Evolutionary conservation across 2,888 invertebrate genomes (phyloP), one percentile per base, ranked within the genome.

Genomic region (Cephus rjabovi): DNA sequence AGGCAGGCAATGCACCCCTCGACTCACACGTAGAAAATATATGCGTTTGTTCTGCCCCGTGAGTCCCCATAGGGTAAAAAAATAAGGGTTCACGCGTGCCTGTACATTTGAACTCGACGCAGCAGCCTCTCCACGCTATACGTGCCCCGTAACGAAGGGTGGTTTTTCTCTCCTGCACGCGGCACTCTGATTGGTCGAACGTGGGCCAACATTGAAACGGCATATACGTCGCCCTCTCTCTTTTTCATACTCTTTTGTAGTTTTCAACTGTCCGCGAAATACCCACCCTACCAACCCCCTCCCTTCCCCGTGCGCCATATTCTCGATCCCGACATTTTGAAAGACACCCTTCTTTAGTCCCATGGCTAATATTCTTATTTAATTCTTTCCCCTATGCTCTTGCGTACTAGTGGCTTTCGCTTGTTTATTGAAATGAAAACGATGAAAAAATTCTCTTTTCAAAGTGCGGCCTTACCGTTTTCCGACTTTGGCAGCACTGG

Each of bases 401-500:
- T 2, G 23, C 23, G 56, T 23, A 56, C 9, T 56, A 23, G 56
- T 9, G 23, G 56, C 6, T 23, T 56, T 23, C 56, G 56, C 56
- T 56, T 9, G 23, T 56, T 56, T 56, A 23, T 23, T 2, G 23
- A 9, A 56, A 23, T 23, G 40, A 9, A 56, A 23, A 40, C 6
- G 6, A 40, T 40, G 23, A 40, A 56, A 56, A 23, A 9, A 56
- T 56, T 23, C 23, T 56, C 23, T 56, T 23, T 56, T 23, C 9
- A 23, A 23, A 56, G 23, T 56, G 23, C 23, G 6, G 56, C 23
- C 89, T 88, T 83, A 87, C 89, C 93, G 77, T 92, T 93, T 88
- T 94, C 94, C 86, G 93, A 94, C 79, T 94, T 94, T 11, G 95
- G 94, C 77, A 94, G 94, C 73, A 94, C 94, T 82, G 95, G 94